A percentile compares a stretch with the other conserved stretches of the same genome.
Evolutionary conservation across 2,113 vertebrate species (phyloP).

Genomic region (Hemibates koningsi): DNA sequence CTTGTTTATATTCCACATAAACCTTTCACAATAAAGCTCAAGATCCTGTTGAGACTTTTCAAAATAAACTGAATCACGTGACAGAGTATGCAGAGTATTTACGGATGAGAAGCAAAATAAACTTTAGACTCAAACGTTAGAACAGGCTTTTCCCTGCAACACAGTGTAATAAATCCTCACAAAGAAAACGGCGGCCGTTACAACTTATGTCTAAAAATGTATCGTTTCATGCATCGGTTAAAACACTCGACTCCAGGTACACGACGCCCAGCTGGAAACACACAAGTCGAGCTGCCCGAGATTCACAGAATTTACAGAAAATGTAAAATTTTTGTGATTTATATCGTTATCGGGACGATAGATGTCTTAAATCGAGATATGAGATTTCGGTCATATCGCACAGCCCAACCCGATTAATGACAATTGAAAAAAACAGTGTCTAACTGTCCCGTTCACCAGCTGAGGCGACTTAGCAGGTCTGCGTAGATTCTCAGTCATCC

Average conservation of each 20-base stretch:
- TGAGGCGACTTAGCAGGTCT: background rate
- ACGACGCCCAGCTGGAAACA: fast-evolving
- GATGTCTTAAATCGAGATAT: fast-evolving
- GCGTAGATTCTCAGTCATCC: background rate
- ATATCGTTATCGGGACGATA: fast-evolving
- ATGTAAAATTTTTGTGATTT: background rate
- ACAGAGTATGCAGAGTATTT: no score
- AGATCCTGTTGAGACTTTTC: no score
- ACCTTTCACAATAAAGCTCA: no score
- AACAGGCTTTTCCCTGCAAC: background rate
- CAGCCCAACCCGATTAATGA: fast-evolving
- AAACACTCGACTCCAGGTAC: background rate
- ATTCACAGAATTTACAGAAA: background rate
- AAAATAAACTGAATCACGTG: no score
- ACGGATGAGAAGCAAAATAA: background rate
- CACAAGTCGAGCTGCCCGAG: fast-evolving
- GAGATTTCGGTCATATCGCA: background rate
- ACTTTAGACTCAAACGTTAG: fast-evolving
- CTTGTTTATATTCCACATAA: no score
- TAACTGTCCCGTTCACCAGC: fast-evolving
- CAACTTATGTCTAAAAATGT: background rate
- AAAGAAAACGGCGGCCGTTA: fast-evolving
- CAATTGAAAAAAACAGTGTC: fast-evolving
- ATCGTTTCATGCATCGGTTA: background rate
- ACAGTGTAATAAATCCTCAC: fast-evolving